These are phyloP conservation scores for Myiotriccus ornatus DNA, from an alignment of 2,797 vertebrate genomes.

Conservation along the genomic window DNA sequence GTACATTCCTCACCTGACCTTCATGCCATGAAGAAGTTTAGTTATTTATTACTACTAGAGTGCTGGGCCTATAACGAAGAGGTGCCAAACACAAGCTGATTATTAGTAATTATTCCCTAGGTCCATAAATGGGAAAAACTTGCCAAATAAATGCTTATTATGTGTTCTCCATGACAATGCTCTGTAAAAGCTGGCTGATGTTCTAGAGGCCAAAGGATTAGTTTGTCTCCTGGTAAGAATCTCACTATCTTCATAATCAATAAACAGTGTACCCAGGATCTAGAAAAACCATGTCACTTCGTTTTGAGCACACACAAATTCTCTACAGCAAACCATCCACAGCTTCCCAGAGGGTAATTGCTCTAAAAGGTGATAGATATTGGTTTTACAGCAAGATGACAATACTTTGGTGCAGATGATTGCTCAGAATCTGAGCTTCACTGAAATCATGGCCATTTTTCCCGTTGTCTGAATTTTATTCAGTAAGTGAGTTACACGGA, in stretches of 20 bases:
- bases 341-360: not conserved
- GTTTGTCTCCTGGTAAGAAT: not conserved
- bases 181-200: not conserved
- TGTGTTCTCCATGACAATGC: not conserved
- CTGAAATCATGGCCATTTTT: not conserved
- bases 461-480: not conserved
- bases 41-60: not conserved
- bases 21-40: not conserved
- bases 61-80: not conserved
- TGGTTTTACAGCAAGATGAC: not conserved
- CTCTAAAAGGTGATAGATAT: not conserved
- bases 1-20: not conserved
- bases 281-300: not conserved
- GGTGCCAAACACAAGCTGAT: not conserved
- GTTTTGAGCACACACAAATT: not conserved
- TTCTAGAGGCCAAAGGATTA: not conserved
- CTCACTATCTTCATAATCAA: not conserved
- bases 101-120: not conserved
- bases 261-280: not conserved
- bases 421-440: not conserved
- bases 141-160: not conserved
- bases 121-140: not conserved
- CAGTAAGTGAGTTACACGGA: not conserved
- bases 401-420: not conserved
- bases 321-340: not conserved